These are phyloP conservation scores for Dolichallabes microphthalmus DNA, from an alignment of 2,113 vertebrate species.

Conservation along the genomic window DNA sequence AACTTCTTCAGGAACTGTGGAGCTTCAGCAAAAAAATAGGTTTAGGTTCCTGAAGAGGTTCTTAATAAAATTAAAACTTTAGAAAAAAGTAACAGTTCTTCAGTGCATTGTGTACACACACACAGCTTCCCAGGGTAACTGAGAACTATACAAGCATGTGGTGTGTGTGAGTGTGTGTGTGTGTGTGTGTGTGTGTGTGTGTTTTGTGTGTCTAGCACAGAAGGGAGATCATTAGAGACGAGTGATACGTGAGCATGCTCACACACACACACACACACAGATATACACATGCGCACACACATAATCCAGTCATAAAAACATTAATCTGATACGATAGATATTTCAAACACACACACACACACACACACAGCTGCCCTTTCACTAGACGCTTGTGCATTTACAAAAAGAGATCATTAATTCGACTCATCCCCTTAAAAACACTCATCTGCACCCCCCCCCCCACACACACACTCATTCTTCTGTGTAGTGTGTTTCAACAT, in stretches of 20 bases:
- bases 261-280: conserved; percentile 33
- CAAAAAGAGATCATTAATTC: conserved; percentile 45
- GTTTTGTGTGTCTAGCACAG: conserved; percentile 29
- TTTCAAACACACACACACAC: conserved; percentile 38
- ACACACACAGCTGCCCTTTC: conserved; percentile 32
- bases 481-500: neutral
- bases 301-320: conserved; percentile 23
- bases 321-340: neutral
- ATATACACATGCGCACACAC: conserved; percentile 34
- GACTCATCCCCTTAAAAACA: conserved; percentile 41
- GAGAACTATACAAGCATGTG: too few relatives aligned
- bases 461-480: conserved; percentile 5
- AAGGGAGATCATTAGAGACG: conserved; percentile 16
- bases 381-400: conserved; percentile 18
- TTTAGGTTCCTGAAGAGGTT: neutral
- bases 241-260: conserved; percentile 8
- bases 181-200: conserved; percentile 22
- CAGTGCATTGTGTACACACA: neutral
- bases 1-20: neutral
- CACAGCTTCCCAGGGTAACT: too few relatives aligned
- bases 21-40: neutral
- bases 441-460: conserved; percentile 1
- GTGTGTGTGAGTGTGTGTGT: conserved; percentile 37
- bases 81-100: neutral
- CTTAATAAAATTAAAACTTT: too few relatives aligned